These are phyloP conservation scores for Ophioninae sp. DNA, from an alignment of 2,888 invertebrate genomes.

Conservation along the genomic window DNA sequence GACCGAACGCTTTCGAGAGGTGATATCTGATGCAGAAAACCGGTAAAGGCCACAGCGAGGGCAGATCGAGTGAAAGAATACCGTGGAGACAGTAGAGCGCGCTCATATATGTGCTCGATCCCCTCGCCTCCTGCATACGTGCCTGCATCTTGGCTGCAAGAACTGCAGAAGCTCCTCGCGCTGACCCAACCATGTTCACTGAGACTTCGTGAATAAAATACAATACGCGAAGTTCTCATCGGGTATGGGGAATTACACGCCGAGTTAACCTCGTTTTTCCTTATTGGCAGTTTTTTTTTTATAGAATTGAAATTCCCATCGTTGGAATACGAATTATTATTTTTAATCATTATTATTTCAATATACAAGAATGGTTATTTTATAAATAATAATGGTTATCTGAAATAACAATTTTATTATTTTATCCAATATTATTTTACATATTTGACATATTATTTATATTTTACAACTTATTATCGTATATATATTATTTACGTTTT, in stretches of 20 bases:
- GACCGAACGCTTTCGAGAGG: slow-evolving; percentile 71
- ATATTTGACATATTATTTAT: no score
- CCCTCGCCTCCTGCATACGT: background rate
- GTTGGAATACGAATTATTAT: background rate
- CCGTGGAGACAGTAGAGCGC: slow-evolving; percentile 47
- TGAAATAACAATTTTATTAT: no score
- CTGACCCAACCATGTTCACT: slow-evolving; percentile 37
- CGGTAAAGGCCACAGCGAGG: slow-evolving; percentile 75
- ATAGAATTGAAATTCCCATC: background rate
- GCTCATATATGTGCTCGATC: slow-evolving; percentile 19
- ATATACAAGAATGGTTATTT: no score
- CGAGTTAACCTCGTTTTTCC: background rate
- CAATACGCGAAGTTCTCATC: slow-evolving; percentile 21
- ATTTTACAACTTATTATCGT: no score
- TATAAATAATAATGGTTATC: no score
- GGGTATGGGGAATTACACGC: slow-evolving; percentile 4
- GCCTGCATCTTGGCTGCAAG: slow-evolving; percentile 37
- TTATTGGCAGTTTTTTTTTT: background rate
- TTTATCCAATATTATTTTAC: no score
- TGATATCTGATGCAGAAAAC: slow-evolving; percentile 80
- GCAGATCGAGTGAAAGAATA: slow-evolving; percentile 40
- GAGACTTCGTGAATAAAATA: slow-evolving; percentile 57
- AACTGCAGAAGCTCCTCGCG: slow-evolving; percentile 51
- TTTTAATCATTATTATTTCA: background rate
- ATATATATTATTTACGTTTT: no score